Conservation (phyloP, 1,140 invertebrate genomes). For the Drosophila funebris region DNA sequence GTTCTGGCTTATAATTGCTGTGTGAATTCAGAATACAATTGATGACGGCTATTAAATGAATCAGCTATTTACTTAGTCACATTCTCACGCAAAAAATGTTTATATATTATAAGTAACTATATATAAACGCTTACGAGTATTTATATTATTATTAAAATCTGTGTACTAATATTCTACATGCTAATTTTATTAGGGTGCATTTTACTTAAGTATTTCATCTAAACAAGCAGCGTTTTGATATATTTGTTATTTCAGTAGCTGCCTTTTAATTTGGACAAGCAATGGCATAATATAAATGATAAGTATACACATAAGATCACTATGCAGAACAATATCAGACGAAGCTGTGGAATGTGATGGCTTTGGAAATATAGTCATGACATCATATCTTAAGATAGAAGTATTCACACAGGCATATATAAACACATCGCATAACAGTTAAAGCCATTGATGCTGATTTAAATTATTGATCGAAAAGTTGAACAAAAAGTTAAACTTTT, state of each 20-base stretch:
- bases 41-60: constrained; percentile 48
- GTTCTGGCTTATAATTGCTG: constrained; percentile 55
- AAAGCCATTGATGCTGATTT: constrained; percentile 52
- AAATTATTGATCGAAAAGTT: constrained; percentile 48
- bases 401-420: constrained; percentile 8
- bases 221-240: no score
- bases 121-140: constrained; percentile 19
- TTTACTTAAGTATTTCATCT: no score
- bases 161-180: constrained; percentile 8
- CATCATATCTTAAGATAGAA: constrained; percentile 28
- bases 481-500: constrained; percentile 55
- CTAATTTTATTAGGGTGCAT: background rate
- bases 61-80: constrained; percentile 56
- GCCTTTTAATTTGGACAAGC: no score
- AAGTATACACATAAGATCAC: background rate
- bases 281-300: no score
- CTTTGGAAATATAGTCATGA: constrained; percentile 18
- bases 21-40: constrained; percentile 59
- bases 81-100: constrained; percentile 55
- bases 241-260: no score
- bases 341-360: constrained; percentile 22
- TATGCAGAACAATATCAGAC: constrained; percentile 1
- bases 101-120: background rate
- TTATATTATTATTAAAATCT: background rate
- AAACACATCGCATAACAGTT: constrained; percentile 47